Percentiles rank a stretch among this genome's conserved stretches.
Evolutionary conservation across 2,888 invertebrate species (phyloP).

Genomic region (Leistus spinibarbis): DNA sequence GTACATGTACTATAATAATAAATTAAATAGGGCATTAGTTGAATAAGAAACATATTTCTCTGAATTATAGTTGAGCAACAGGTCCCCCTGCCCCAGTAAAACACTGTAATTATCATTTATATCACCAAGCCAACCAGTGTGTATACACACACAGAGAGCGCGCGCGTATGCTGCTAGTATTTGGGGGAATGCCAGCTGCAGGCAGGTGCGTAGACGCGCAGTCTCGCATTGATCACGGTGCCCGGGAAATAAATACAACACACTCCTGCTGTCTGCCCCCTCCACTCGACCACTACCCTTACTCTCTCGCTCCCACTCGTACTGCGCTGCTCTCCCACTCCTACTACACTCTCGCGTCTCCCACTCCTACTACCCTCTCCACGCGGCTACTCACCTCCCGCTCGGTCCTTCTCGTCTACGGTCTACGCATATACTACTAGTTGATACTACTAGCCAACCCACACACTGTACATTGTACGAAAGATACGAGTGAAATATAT

Average conservation of each 20-base stretch:
- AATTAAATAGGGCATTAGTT: too few species aligned
- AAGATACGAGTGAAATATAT: not conserved
- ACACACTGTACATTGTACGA: too few species aligned
- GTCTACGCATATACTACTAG: not conserved
- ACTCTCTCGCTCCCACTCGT: not conserved
- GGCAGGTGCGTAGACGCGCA: constrained; percentile 5
- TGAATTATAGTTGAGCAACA: not conserved
- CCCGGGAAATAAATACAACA: constrained; percentile 1
- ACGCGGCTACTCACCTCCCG: not conserved
- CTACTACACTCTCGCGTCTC: not conserved
- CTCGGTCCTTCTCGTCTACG: too few species aligned
- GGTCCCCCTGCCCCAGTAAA: not conserved
- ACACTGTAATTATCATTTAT: not conserved
- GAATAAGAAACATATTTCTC: too few species aligned
- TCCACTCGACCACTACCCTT: too few species aligned
- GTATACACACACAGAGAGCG: too few species aligned
- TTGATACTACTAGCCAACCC: too few species aligned
- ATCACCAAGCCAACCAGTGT: not conserved
- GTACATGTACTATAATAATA: too few species aligned
- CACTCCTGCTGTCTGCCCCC: not conserved
- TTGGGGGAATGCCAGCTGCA: not conserved
- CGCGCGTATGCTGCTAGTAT: not conserved
- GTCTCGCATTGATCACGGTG: constrained; percentile 12
- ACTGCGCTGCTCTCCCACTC: not conserved
- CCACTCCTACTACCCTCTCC: not conserved